phyloP scores from a whole-genome alignment of 2,888 invertebrate genomes.

The Dermolepida albohirtum region DNA sequence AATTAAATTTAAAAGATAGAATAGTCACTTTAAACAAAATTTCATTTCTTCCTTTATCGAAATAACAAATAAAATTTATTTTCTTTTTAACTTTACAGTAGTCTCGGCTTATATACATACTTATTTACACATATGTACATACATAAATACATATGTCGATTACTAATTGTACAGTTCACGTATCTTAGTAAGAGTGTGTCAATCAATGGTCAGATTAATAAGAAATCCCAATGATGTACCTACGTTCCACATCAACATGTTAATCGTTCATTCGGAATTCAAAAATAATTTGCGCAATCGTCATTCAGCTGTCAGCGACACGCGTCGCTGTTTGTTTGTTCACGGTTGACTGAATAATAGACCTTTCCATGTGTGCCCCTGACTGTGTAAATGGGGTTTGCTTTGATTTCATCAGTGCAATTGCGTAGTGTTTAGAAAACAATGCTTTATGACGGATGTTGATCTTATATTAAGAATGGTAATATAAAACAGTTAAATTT shows the following conservation, averaged over 20 bases:
- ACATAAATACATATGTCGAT: no score
- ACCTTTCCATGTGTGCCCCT: constrained; percentile 36
- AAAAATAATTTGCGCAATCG: constrained; percentile 55
- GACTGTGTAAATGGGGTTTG: constrained; percentile 24
- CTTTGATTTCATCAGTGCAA: constrained; percentile 25
- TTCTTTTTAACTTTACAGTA: no score
- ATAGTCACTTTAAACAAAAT: no score
- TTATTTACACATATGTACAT: no score
- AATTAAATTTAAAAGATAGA: no score
- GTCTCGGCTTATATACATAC: no score
- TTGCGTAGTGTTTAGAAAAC: constrained; percentile 24
- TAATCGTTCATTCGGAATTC: constrained; percentile 35
- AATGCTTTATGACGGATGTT: not conserved
- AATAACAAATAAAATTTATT: no score
- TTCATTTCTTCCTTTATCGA: no score
- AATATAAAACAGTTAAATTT: no score
- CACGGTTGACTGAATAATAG: constrained; percentile 51
- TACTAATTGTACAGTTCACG: not conserved
- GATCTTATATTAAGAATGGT: no score
- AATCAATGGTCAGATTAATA: constrained; percentile 31
- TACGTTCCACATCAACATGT: constrained; percentile 4
- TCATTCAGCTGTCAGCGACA: constrained; percentile 53
- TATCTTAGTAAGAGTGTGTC: constrained; percentile 9
- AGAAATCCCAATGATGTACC: constrained; percentile 12
- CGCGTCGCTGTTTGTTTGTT: constrained; percentile 54